Evolutionary conservation across 2,888 invertebrate genomes (phyloP).

Genomic region (Nebria salina): DNA sequence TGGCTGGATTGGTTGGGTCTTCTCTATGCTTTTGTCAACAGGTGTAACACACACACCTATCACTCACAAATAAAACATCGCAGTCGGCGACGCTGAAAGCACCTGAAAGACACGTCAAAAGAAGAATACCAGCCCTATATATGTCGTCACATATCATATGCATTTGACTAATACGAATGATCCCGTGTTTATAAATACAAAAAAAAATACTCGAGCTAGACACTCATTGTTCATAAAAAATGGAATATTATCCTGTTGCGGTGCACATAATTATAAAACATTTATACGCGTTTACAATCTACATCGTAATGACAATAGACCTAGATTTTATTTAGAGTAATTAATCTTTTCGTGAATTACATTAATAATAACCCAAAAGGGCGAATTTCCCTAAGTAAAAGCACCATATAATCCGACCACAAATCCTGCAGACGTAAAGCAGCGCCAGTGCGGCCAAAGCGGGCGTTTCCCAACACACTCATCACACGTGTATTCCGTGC

Average conservation of each 20-base stretch:
- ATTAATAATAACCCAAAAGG: not conserved
- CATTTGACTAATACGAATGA: not conserved
- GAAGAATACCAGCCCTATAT: not conserved
- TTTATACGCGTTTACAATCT: not conserved
- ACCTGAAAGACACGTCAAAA: not conserved
- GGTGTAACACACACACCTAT: not conserved
- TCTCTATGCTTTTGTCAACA: not conserved
- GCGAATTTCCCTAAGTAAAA: not conserved
- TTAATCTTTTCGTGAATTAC: not conserved
- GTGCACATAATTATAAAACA: not conserved
- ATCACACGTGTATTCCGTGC: constrained; percentile 7
- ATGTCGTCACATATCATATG: not conserved
- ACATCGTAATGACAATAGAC: not conserved
- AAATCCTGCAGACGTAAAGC: not conserved
- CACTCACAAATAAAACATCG: constrained; percentile 1
- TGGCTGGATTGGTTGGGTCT: not conserved
- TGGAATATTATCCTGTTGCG: not conserved
- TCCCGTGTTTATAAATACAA: not conserved
- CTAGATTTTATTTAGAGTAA: not conserved
- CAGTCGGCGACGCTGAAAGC: not conserved
- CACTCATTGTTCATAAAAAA: not conserved
- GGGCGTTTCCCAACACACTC: constrained; percentile 17
- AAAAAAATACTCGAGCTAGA: not conserved
- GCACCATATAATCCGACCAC: not conserved
- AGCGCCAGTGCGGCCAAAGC: not conserved